These are phyloP conservation scores for Troglohyphantes excavatus DNA, from an alignment of 2,888 invertebrate species.

Conservation along the genomic window DNA sequence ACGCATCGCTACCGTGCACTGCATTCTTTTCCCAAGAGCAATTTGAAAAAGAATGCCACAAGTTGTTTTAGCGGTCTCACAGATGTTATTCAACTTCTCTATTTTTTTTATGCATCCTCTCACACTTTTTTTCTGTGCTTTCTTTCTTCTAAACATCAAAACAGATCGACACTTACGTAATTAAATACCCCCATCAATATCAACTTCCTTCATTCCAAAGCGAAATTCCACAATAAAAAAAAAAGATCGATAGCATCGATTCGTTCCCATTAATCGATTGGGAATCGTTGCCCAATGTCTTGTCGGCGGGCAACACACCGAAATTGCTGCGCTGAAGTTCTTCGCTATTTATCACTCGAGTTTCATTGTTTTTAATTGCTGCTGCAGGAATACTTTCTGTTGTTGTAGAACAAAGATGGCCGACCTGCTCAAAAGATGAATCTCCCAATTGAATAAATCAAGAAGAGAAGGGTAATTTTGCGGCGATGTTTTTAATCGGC, in stretches of 20 bases:
- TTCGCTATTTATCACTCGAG: slow-evolving; percentile 11
- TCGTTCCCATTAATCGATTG: not conserved
- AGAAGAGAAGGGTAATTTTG: slow-evolving; percentile 11
- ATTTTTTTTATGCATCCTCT: not conserved
- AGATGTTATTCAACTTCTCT: not conserved
- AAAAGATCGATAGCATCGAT: not conserved
- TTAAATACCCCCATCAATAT: not conserved
- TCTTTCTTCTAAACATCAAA: not conserved
- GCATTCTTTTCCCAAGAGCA: no score
- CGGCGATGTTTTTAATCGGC: slow-evolving; percentile 18
- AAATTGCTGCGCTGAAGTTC: not conserved
- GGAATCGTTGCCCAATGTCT: not conserved
- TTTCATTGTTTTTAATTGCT: slow-evolving; percentile 35
- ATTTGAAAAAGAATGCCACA: no score
- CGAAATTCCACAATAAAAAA: not conserved
- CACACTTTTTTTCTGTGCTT: not conserved
- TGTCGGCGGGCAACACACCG: not conserved
- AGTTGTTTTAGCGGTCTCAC: no score
- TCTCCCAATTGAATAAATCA: not conserved
- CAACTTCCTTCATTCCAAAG: not conserved
- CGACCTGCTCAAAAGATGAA: not conserved
- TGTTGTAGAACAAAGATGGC: not conserved
- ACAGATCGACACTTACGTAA: not conserved
- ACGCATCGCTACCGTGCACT: no score
- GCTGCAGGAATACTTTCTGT: no score